Evolutionary conservation across 2,113 vertebrate species (phyloP), one percentile per base, ranked within the genome.

Genomic region (Podiceps cristatus): DNA sequence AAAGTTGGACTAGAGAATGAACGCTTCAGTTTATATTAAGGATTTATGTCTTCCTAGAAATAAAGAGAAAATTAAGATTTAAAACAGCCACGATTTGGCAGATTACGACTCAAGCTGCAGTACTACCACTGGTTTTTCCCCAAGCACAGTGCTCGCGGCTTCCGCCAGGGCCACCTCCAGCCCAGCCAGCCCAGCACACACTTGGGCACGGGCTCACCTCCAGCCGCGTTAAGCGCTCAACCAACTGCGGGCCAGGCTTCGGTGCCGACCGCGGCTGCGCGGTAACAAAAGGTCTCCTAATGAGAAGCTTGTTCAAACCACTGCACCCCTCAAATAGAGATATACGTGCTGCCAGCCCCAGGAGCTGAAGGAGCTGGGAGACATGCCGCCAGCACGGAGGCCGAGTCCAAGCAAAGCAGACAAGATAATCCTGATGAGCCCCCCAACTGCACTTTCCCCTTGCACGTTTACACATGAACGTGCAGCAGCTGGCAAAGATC

Each of bases 381-480:
- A n/a, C 20, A 4, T 40, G 6, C 11, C 12, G 58, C 45, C 20
- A 29, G 64, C 4, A 0, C 29, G 7, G 40, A 40, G 84, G 63
- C 0, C 3, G 56, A 47, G 20, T 14, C 8, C 7, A 22, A 4
- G 29, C 2, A 5, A n/a, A 44, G 73, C 71, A 8, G 15, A 24
- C 2, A 4, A 60, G 50, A 18, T 37, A 40, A 50, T 47, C 53
- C 20, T 23, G 64, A 56, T 25, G 35, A 92, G 72, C 63, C 71
- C 49, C 29, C 40, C 28, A 10, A 5, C 3, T 16, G 3, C 27
- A n/a, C 45, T 2, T n/a, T 55, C 9, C 49, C 35, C 27, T 22
- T 33, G 4, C 0, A 0, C 18, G 31, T 10, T 63, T 35, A 8
- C 93, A 50, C 8, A 49, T 3, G 0, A 3, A 13, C 24, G 2